Percentiles rank a stretch among this genome's conserved stretches.
phyloP scores from a whole-genome alignment of 35 echinoderm and acorn worm species.

The Heliocidaris erythrogramma region DNA sequence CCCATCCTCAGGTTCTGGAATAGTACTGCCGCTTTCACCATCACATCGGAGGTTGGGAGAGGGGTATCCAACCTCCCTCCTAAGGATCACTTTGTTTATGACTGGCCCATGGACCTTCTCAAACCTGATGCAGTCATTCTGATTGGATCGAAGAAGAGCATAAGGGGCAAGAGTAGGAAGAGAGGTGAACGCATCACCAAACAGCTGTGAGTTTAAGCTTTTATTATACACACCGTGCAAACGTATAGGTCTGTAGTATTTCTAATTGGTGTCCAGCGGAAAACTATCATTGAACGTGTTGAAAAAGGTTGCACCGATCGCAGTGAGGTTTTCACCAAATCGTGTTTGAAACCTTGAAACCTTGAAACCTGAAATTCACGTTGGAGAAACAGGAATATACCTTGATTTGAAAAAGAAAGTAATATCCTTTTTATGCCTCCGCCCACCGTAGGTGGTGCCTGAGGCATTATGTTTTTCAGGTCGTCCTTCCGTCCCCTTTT shows the following conservation, averaged over 20 bases:
- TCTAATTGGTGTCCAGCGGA: neutral
- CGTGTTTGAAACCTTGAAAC: too few relatives aligned
- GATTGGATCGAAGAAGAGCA: constrained; percentile 38
- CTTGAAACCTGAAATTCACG: too few relatives aligned
- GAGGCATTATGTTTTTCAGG: too few relatives aligned
- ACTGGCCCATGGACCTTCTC: constrained; percentile 58
- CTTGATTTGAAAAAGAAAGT: too few relatives aligned
- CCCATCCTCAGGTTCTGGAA: constrained; percentile 60
- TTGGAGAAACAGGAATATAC: too few relatives aligned
- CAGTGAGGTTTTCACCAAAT: too few relatives aligned
- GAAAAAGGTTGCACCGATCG: too few relatives aligned
- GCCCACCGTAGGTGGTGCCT: too few relatives aligned
- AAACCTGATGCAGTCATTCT: constrained; percentile 64
- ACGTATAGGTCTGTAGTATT: neutral
- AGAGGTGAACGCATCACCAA: constrained; percentile 18
- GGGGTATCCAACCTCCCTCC: constrained; percentile 63
- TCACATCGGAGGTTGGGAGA: constrained; percentile 59
- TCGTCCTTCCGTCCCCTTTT: too few relatives aligned
- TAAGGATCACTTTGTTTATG: constrained; percentile 60
- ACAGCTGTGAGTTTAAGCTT: neutral
- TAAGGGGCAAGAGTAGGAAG: neutral
- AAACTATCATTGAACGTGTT: too few relatives aligned
- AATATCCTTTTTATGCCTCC: too few relatives aligned
- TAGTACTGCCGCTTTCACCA: constrained; percentile 65
- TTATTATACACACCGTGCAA: neutral